These are phyloP conservation scores for Eubasilissa splendida DNA, from an alignment of 2,888 invertebrate species.

Conservation along the genomic window DNA sequence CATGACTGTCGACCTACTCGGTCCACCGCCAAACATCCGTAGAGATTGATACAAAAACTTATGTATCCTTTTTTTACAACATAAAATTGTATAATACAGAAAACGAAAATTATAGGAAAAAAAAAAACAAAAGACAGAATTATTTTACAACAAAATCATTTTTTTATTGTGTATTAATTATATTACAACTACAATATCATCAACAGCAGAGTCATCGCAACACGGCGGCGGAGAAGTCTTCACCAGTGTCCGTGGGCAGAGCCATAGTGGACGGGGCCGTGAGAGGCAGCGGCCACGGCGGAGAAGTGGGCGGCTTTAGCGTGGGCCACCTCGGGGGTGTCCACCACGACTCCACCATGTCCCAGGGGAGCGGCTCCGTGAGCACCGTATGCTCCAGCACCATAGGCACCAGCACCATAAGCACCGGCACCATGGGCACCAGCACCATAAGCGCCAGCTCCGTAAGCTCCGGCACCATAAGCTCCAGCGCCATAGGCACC, in stretches of 20 bases:
- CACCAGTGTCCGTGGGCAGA: no score
- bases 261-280: not conserved
- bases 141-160: no score
- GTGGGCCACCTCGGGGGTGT: slow-evolving; percentile 76
- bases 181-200: no score
- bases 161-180: no score
- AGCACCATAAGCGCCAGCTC: not conserved
- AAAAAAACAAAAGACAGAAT: no score
- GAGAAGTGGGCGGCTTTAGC: slow-evolving; percentile 75
- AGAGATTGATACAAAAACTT: no score
- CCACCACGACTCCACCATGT: slow-evolving; percentile 73
- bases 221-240: not conserved
- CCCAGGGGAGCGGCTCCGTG: slow-evolving; percentile 10
- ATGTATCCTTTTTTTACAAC: no score
- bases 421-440: not conserved
- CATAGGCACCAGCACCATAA: slow-evolving; percentile 28
- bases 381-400: not conserved
- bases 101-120: no score
- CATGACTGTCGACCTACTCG: no score
- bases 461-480: slow-evolving; percentile 61
- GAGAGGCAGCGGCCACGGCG: slow-evolving; percentile 65
- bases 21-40: no score
- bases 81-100: no score
- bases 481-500: slow-evolving; percentile 29
- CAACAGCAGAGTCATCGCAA: no score